Evolutionary conservation across 2,888 invertebrate genomes (phyloP), one percentile per base, ranked within the genome.

Genomic region (Clanis bilineata): DNA sequence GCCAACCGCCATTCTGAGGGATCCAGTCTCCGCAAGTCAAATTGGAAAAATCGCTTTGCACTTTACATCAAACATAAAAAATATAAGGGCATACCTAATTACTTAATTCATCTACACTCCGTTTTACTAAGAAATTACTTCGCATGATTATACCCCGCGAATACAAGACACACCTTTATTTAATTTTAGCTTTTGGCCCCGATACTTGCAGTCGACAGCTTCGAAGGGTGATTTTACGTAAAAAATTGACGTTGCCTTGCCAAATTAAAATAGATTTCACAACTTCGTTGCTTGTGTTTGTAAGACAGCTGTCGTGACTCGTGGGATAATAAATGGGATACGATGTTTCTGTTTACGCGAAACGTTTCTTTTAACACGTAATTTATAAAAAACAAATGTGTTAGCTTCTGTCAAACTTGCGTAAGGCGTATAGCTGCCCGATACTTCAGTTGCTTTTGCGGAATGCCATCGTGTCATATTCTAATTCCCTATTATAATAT

Each of bases 221-320:
- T 18, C 32, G 51, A 51, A 51, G 51, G 51, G 32, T 51, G 32
- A 32, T 47, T 47, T 47, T 47, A 51, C 51, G 51, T 51, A 51
- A 51, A 51, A 51, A 15, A 4, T 28, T 51, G 4, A 51, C 51
- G 51, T 32, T 18, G 51, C 51, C 51, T 51, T 32, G 51, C 32
- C 51, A 51, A 51, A 51, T 51, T 18, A 51, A 51, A 51, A 51
- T 51, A 51, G 51, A 32, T 18, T 51, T 51, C 28, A 32, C n/a
- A 32, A 9, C 3, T 4, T 10, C 3, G 28, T 18, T n/a, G 10
- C 9, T 51, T 28, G 15, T 47, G n/a, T 51, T 22, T 32, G 3
- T n/a, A n/a, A 45, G 23, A 32, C 44, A 3, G 44, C 44, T 44
- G 44, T 44, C 23, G 9, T 21, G 9, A 15, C 22, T 44, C 23